Conservation (phyloP, 2,888 invertebrate species). For the Crioceris asparagi region DNA sequence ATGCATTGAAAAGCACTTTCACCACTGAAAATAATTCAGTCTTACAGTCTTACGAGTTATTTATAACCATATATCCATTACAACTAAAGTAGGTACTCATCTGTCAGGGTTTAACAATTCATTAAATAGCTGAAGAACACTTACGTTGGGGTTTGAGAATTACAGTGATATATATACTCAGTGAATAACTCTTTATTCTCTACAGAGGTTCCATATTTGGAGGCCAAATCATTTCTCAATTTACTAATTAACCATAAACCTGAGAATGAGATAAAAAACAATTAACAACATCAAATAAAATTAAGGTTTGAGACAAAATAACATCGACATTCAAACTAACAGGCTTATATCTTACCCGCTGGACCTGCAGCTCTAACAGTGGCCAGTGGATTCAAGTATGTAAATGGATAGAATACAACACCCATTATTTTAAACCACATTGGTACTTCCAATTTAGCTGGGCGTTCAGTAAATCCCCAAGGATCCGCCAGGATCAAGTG, state of each 20-base stretch:
- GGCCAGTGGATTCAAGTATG: constrained; percentile 77
- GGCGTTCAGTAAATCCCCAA: constrained; percentile 60
- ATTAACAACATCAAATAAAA: no score
- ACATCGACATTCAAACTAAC: no score
- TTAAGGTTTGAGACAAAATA: no score
- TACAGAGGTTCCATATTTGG: constrained; percentile 62
- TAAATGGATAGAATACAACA: constrained; percentile 56
- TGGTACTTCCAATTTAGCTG: constrained; percentile 51
- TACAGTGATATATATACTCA: constrained; percentile 93
- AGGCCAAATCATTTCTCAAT: constrained; percentile 77
- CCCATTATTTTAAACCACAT: constrained; percentile 71
- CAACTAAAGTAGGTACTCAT: no score
- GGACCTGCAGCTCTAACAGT: constrained; percentile 83
- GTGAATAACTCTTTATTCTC: constrained; percentile 65
- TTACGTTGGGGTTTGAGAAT: constrained; percentile 82
- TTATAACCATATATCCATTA: no score
- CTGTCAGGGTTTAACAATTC: no score
- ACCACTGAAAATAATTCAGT: constrained; percentile 63
- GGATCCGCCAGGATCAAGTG: constrained; percentile 92
- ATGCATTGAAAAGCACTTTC: constrained; percentile 86
- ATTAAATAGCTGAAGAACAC: no score
- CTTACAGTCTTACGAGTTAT: no score
- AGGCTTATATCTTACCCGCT: constrained; percentile 48
- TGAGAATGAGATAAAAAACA: no score
- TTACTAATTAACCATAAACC: constrained; percentile 82